Evolutionary conservation across 2,888 invertebrate species (phyloP).

Genomic region (Chironomus riparius): DNA sequence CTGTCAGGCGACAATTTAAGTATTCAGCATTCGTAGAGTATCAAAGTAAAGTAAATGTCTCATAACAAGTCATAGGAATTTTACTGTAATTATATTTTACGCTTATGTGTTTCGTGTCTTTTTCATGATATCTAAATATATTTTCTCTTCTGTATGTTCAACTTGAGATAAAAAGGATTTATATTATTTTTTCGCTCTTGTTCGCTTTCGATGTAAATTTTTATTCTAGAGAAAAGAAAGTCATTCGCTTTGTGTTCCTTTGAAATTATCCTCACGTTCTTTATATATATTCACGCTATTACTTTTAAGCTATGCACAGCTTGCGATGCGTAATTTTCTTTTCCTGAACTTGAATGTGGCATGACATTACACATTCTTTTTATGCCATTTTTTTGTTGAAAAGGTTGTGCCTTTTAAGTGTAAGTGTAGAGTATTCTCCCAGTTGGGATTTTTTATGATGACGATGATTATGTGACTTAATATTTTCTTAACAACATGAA

Average conservation of each 20-base stretch:
- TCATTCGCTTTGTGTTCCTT: background rate
- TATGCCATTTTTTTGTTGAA: background rate
- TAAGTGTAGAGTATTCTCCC: background rate
- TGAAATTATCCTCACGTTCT: conserved; percentile 9
- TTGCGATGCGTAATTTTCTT: conserved; percentile 6
- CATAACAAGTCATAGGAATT: background rate
- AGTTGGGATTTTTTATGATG: background rate
- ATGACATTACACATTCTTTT: background rate
- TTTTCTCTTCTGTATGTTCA: background rate
- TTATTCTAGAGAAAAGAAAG: background rate
- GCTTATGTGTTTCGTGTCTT: background rate
- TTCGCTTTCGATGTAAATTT: background rate
- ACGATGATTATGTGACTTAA: background rate
- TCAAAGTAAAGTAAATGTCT: background rate
- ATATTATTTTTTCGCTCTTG: background rate
- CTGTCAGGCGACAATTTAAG: background rate
- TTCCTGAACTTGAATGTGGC: background rate
- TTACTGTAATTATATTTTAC: background rate
- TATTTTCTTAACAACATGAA: too few relatives aligned
- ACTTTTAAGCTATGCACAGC: background rate
- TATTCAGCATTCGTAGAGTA: background rate
- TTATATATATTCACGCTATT: background rate
- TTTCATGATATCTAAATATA: background rate
- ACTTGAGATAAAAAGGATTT: conserved; percentile 4
- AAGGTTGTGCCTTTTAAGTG: background rate